Evolutionary conservation across 2,797 vertebrate species (phyloP).

Genomic region (Enteromius fasciolatus): DNA sequence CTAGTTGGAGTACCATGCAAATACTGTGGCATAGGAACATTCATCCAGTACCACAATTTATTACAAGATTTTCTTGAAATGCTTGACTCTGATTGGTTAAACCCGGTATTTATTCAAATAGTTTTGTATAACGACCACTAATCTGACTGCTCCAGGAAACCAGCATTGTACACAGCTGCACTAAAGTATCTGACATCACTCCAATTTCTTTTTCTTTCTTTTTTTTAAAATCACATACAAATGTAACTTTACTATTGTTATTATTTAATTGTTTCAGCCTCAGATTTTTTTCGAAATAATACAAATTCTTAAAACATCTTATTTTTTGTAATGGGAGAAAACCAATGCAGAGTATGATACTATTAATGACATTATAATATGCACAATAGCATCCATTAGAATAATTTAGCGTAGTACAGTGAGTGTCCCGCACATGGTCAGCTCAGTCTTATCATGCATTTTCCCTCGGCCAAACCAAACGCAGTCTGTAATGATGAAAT

Average conservation of each 20-base stretch:
- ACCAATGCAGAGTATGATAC: neutral
- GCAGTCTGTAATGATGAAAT: conserved; percentile 46
- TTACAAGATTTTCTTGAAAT: neutral
- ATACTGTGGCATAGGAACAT: neutral
- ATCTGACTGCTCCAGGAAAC: neutral
- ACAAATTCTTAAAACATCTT: too few species aligned
- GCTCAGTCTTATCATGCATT: conserved; percentile 14
- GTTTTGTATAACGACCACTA: neutral
- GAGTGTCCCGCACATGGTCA: conserved; percentile 14
- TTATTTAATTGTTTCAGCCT: too few species aligned
- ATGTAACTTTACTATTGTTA: too few species aligned
- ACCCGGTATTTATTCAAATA: neutral
- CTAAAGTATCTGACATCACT: neutral
- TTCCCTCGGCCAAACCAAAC: conserved; percentile 42
- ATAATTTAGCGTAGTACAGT: conserved; percentile 18
- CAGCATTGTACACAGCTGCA: neutral
- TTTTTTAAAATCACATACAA: neutral
- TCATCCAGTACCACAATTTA: neutral
- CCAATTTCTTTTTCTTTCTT: neutral
- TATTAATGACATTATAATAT: neutral
- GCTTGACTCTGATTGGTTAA: neutral
- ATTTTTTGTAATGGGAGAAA: neutral
- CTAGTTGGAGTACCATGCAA: neutral
- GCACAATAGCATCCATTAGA: neutral
- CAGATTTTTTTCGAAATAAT: too few species aligned